Evolutionary conservation across 2,113 vertebrate genomes (phyloP).

Genomic region (Anthoscopus minutus): DNA sequence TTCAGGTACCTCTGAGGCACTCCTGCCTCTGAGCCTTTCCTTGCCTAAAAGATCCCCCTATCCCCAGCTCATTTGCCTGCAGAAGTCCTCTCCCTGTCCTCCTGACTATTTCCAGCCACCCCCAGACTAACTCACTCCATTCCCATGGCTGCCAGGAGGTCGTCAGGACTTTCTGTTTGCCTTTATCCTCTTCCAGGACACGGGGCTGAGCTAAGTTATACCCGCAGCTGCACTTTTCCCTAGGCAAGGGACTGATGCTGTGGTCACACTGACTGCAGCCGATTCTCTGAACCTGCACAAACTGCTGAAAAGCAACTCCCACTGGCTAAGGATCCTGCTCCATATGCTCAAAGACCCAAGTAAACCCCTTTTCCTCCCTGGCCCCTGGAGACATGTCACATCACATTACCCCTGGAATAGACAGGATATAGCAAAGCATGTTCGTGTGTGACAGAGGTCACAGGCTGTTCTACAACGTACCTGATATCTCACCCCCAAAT

Average conservation of each 20-base stretch:
- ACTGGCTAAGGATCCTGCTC: not conserved
- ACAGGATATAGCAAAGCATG: not conserved
- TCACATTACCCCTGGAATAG: accelerated
- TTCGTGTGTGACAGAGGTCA: not conserved
- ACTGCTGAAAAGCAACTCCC: not conserved
- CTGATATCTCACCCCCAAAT: not conserved
- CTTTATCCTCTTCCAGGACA: not conserved
- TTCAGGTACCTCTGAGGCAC: not conserved
- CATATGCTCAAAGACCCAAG: not conserved
- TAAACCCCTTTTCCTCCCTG: not conserved
- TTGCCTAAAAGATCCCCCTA: not conserved
- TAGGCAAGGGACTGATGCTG: accelerated
- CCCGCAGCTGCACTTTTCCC: not conserved
- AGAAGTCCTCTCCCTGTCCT: not conserved
- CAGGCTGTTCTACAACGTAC: not conserved
- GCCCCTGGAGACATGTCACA: accelerated
- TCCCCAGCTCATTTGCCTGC: accelerated
- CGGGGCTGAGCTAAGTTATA: accelerated
- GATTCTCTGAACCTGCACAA: not conserved
- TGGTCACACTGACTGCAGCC: accelerated
- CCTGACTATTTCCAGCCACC: not conserved
- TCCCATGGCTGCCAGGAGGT: not conserved
- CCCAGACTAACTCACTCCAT: not conserved
- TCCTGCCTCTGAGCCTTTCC: not conserved
- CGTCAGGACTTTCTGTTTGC: not conserved